These are phyloP conservation scores for Cheilosia pagana DNA, from an alignment of 2,888 invertebrate genomes.

Conservation along the genomic window DNA sequence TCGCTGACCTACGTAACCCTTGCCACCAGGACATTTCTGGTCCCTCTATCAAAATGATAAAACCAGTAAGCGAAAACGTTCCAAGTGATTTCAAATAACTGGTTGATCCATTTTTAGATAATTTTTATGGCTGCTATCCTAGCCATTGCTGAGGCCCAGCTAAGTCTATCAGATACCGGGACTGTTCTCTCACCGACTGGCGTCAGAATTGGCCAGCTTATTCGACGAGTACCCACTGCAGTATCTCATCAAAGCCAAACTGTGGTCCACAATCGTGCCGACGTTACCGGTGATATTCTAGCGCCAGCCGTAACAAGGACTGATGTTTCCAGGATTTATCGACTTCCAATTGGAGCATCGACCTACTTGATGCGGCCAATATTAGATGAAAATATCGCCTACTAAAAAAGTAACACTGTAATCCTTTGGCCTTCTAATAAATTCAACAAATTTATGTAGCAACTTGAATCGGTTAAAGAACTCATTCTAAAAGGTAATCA, in stretches of 20 bases:
- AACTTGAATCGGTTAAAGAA: neutral
- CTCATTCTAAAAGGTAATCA: neutral
- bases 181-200: constrained; percentile 19
- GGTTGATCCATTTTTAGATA: constrained; percentile 15
- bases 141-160: constrained; percentile 36
- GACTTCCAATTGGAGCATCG: neutral
- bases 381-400: neutral
- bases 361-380: neutral
- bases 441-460: neutral
- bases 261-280: constrained; percentile 84
- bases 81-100: neutral
- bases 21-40: neutral
- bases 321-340: neutral
- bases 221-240: constrained; percentile 79
- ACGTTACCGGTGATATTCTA: constrained; percentile 77
- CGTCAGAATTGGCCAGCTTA: constrained; percentile 7
- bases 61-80: constrained; percentile 15
- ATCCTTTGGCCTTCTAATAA: constrained; percentile 1
- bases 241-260: constrained; percentile 86
- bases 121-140: constrained; percentile 70
- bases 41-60: constrained; percentile 13
- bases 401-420: neutral
- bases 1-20: neutral
- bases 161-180: constrained; percentile 31
- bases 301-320: constrained; percentile 48